Evolutionary conservation across 2,888 invertebrate genomes (phyloP), one percentile per base, ranked within the genome.

Genomic region (Mesorhabditis sp.): DNA sequence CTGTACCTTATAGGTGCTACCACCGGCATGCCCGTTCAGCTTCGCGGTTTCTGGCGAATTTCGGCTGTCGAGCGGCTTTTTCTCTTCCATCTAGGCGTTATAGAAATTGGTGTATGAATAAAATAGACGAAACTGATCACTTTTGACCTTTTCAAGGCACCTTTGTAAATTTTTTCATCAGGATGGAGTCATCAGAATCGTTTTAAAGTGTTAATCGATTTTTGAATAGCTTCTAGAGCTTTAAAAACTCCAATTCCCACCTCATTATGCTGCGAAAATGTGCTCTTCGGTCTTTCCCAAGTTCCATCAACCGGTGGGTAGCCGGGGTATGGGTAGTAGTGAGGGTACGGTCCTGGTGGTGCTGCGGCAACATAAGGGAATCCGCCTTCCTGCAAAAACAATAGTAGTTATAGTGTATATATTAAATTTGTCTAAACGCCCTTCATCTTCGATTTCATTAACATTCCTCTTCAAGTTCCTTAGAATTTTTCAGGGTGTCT

Each of bases 251-350:
- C 28, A 28, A 28, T 28, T 28, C 28, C 28, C 28, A 28, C 28
- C 28, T 28, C 28, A 28, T 28, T 71, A 58, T 71, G 71, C 62
- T 74, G 77, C 66, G 76, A 77, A 72, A 78, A 80, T 2, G 71
- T 76, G 44, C 74, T 74, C 68, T 80, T 80, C 28, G 80, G 80
- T 43, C 80, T 65, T 42, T 80, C 80, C 80, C 80, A 80, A 74
- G n/a, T 10, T 13, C n/a, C 58, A 50, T 13, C 58, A 50, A n/a
- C 58, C n/a, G 58, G 58, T 50, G 58, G 58, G n/a, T 50, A 50
- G 7, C 58, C 58, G 7, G 58, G 58, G n/a, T 50, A 50, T 13
- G n/a, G n/a, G n/a, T 50, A 50, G 2, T 28, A 28, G 67, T 42
- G 45, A 50, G 58, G 58, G n/a, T 50, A 50, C n/a, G 58, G 58